These are phyloP conservation scores for Sarcophaga caerulescens DNA, from an alignment of 2,888 invertebrate genomes.

Conservation along the genomic window DNA sequence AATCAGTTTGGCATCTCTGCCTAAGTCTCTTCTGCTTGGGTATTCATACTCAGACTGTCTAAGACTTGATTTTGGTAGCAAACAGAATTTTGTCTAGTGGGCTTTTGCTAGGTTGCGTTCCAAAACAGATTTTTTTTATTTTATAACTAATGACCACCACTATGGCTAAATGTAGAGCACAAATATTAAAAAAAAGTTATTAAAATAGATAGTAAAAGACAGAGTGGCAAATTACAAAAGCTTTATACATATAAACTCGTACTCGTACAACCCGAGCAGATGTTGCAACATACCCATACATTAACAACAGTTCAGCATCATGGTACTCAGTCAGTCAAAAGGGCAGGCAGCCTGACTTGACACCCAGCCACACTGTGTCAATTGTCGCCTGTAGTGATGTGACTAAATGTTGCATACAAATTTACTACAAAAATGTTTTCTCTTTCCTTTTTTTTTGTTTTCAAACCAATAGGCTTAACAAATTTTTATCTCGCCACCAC, in stretches of 20 bases:
- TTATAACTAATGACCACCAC: no score
- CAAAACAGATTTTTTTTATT: no score
- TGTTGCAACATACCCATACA: constrained; percentile 50
- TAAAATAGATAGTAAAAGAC: neutral
- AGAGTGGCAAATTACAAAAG: constrained; percentile 58
- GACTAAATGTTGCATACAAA: constrained; percentile 60
- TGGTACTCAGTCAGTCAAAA: neutral
- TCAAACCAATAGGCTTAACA: constrained; percentile 13
- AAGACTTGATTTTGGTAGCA: no score
- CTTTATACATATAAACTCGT: constrained; percentile 3
- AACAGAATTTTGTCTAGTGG: no score
- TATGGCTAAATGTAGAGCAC: no score
- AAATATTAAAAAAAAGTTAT: neutral
- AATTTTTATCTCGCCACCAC: neutral
- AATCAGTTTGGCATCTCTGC: no score
- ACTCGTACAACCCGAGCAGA: constrained; percentile 37
- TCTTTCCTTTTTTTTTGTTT: constrained; percentile 24
- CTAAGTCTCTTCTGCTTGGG: no score
- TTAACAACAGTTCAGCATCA: neutral
- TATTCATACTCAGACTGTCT: no score
- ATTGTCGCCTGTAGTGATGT: constrained; percentile 65
- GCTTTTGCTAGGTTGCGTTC: no score
- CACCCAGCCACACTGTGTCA: constrained; percentile 27
- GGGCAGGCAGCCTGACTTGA: neutral
- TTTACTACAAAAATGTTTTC: constrained; percentile 5